Evolutionary conservation across 1,140 invertebrate species (phyloP), one percentile per base, ranked within the genome.

Genomic region (Akabosia matsudoensis): DNA sequence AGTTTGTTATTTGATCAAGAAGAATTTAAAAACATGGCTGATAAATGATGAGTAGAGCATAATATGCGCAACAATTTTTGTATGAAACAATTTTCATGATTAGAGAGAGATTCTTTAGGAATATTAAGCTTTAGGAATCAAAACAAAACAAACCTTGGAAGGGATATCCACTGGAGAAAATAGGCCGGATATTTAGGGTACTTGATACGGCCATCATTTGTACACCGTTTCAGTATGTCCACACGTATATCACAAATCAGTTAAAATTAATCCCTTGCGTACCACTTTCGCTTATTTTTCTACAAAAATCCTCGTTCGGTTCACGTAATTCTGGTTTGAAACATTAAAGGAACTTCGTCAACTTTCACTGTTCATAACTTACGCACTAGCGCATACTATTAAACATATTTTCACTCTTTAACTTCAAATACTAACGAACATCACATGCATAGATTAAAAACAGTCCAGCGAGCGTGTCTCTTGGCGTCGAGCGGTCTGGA

Each of bases 131-230:
- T 56, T 7, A 45, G 37, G 13, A 56, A 2, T 72, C 45, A 22
- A 45, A 45, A 14, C 74, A 45, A 7, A 45, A 18, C 37, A 78
- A 78, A 83, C 83, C 83, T 83, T 83, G 83, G 72, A 83, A 83
- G 13, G 83, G 83, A 74, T 83, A 83, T 73, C 83, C 83, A 22
- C 82, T 82, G 7, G 82, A 83, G 75, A 83, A 83, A 33, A 83
- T 83, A 0, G 83, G 83, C 18, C 83, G 76, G 64, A 83, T 83
- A 75, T 82, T 83, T 0, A 83, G 74, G 1, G 82, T 80, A 70
- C 79, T 78, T 18, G 82, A 83, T 33, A 83, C 82, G 61, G 82
- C 76, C 82, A 82, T 82, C 74, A 76, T 78, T 77, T 80, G 61
- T 13, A 56, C 10, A 22, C 7, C 37, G 7, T 45, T 45, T 56